These are phyloP conservation scores for Ditula angustiorana DNA, from an alignment of 2,888 invertebrate genomes.

Conservation along the genomic window DNA sequence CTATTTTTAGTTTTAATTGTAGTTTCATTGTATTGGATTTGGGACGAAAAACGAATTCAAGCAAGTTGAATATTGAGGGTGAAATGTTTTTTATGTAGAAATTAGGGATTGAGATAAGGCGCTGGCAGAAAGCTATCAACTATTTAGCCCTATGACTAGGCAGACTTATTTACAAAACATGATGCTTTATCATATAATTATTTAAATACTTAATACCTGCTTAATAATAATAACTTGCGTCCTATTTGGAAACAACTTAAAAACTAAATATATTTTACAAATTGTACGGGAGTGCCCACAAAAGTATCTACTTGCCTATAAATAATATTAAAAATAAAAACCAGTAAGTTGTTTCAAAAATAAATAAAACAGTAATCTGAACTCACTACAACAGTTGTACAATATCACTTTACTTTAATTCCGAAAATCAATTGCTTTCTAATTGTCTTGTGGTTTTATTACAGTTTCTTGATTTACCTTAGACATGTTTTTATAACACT, in stretches of 20 bases:
- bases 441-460: no score
- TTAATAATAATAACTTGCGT: not conserved
- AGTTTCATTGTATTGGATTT: no score
- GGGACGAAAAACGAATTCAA: no score
- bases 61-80: no score
- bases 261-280: conserved; percentile 5
- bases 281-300: conserved; percentile 18
- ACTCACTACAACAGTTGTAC: not conserved
- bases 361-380: not conserved
- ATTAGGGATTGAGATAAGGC: no score
- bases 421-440: no score
- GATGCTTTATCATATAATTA: conserved; percentile 5
- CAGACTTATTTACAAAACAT: conserved; percentile 29
- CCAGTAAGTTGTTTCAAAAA: not conserved
- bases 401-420: not conserved
- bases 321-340: not conserved
- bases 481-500: not conserved
- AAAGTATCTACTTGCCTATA: conserved; percentile 6
- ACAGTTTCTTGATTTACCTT: not conserved
- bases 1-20: no score
- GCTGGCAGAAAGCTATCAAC: conserved; percentile 34
- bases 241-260: conserved; percentile 1
- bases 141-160: conserved; percentile 45
- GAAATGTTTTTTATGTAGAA: no score
- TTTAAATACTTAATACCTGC: not conserved